These are phyloP conservation scores for Alitta virens DNA, from an alignment of 2,888 invertebrate genomes.

Conservation along the genomic window DNA sequence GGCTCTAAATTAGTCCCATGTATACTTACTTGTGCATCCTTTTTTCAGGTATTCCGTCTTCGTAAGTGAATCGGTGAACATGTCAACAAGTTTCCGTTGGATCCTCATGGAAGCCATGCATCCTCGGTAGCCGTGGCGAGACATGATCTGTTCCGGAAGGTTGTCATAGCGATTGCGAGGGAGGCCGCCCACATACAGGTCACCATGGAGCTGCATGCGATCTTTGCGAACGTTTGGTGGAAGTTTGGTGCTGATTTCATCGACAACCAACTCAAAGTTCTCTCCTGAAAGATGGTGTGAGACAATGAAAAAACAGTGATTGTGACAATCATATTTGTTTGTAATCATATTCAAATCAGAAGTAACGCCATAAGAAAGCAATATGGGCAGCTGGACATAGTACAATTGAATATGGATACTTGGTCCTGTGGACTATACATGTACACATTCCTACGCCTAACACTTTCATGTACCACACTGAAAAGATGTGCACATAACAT, in stretches of 20 bases:
- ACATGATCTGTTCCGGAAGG: slow-evolving; percentile 31
- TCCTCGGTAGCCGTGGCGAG: slow-evolving; percentile 48
- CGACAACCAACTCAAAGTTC: not conserved
- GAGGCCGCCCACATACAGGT: slow-evolving; percentile 45
- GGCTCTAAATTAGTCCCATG: too few species aligned
- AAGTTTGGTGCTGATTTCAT: not conserved
- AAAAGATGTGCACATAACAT: too few species aligned
- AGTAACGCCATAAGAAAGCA: too few species aligned
- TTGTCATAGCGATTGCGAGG: slow-evolving; percentile 34
- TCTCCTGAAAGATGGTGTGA: not conserved
- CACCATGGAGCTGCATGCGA: slow-evolving; percentile 27
- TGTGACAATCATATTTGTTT: too few species aligned
- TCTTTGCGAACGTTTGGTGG: not conserved
- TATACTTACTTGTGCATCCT: slow-evolving; percentile 31
- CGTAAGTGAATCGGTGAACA: slow-evolving; percentile 28
- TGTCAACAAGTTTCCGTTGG: slow-evolving; percentile 38
- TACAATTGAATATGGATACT: too few species aligned
- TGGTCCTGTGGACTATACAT: too few species aligned
- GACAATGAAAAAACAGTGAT: too few species aligned
- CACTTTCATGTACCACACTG: too few species aligned
- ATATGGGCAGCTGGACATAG: too few species aligned
- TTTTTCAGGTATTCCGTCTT: slow-evolving; percentile 16
- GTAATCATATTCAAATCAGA: too few species aligned
- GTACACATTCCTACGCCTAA: too few species aligned
- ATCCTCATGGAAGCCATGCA: slow-evolving; percentile 49